Evolutionary conservation across 2,797 vertebrate genomes (phyloP).

Genomic region (Streptopelia turtur): DNA sequence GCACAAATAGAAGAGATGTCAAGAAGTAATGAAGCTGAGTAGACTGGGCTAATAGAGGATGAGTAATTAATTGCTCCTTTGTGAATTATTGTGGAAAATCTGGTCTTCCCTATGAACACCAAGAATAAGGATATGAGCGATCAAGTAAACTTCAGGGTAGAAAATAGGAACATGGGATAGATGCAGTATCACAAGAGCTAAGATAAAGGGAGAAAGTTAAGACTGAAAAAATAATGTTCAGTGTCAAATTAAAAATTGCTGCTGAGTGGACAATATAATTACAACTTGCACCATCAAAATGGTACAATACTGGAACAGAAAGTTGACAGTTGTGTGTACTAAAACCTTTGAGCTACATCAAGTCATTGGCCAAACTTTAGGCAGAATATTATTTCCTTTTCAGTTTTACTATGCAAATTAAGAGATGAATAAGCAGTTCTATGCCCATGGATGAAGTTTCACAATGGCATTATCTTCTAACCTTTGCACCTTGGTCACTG

Average conservation of each 20-base stretch:
- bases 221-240: neutral
- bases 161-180: neutral
- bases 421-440: neutral
- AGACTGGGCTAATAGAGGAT: neutral
- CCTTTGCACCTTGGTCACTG: neutral
- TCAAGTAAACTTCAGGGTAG: neutral
- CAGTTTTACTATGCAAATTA: neutral
- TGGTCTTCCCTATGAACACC: neutral
- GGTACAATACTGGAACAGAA: neutral
- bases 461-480: neutral
- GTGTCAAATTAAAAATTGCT: neutral
- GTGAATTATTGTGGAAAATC: neutral
- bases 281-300: neutral
- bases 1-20: neutral
- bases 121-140: neutral
- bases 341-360: neutral
- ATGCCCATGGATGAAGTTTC: neutral
- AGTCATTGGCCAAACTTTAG: neutral
- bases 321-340: neutral
- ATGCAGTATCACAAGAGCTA: neutral
- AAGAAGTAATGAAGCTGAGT: neutral
- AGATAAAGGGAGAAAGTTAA: neutral
- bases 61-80: neutral
- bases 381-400: neutral
- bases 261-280: neutral